Evolutionary conservation across 2,113 vertebrate genomes (phyloP), one percentile per base, ranked within the genome.

Genomic region (Polyodon spathula): DNA sequence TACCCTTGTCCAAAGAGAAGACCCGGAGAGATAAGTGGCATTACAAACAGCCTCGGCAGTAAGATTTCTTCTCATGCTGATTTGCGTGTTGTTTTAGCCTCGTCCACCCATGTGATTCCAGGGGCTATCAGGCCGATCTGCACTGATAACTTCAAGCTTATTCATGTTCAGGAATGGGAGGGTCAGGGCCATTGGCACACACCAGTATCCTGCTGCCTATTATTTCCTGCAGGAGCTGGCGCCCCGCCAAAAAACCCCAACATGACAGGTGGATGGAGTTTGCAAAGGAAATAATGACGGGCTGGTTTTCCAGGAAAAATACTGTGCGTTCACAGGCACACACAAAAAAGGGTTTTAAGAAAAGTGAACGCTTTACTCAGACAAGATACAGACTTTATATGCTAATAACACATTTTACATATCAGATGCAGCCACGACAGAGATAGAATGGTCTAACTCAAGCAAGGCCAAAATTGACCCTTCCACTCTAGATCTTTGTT

Each of bases 81-180:
- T 44, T 65, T 71, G 68, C 70, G 70, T 62, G 73, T 72, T 76
- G 71, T 77, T 82, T 72, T 66, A 77, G 78, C 50, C 69, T 73
- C 69, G 64, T 79, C 80, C 82, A 72, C 73, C 77, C 68, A 61
- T 64, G 73, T 38, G 15, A 53, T 72, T 76, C 76, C 66, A 67
- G 63, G 71, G 66, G 65, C 69, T 74, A 77, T 41, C 56, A 5
- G 77, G 78, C 75, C 5, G 37, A 50, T 74, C 54, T 37, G 61
- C 9, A 63, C 57, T 76, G 80, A 84, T 71, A 74, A 71, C 72
- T 76, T 15, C 41, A 68, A 74, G 67, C 72, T 76, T 78, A 77
- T 87, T 83, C 83, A 84, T 83, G 80, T 77, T 80, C 86, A 88
- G 88, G 85, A 90, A 88, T 84, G 87, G 88, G 86, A 90, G 87